Percentiles rank a stretch among this genome's conserved stretches.
phyloP scores from a whole-genome alignment of 2,113 vertebrate genomes.

The Grus americana region DNA sequence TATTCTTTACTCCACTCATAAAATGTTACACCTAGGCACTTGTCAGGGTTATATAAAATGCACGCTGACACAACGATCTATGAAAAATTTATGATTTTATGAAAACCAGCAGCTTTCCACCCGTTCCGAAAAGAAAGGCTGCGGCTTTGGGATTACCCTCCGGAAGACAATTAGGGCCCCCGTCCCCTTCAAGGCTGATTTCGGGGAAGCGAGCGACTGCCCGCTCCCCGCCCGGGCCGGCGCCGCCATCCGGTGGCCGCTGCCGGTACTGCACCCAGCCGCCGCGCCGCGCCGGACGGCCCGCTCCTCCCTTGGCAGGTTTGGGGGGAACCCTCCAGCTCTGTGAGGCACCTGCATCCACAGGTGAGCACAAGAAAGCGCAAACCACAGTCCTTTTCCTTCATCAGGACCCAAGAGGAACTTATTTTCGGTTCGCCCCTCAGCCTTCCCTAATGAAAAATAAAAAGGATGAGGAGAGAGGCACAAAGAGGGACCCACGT shows the following conservation, averaged over 20 bases:
- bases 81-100: background rate
- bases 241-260: background rate
- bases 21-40: background rate
- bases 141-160: background rate
- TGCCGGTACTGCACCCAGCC: background rate
- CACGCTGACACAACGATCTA: no score
- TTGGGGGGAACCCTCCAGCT: accelerated
- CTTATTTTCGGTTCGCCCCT: background rate
- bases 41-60: background rate
- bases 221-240: accelerated
- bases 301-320: accelerated
- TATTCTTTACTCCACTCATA: background rate
- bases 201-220: no score
- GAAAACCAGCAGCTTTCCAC: background rate
- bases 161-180: accelerated
- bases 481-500: background rate
- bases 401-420: background rate
- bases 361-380: accelerated
- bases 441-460: background rate
- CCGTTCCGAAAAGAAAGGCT: accelerated
- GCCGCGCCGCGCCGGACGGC: no score
- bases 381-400: background rate
- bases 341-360: accelerated
- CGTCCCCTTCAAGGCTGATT: no score
- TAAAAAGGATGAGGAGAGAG: background rate